Percentiles rank a stretch among this genome's conserved stretches.
phyloP scores from a whole-genome alignment of 2,113 vertebrate genomes.

The Baryphthengus martii region DNA sequence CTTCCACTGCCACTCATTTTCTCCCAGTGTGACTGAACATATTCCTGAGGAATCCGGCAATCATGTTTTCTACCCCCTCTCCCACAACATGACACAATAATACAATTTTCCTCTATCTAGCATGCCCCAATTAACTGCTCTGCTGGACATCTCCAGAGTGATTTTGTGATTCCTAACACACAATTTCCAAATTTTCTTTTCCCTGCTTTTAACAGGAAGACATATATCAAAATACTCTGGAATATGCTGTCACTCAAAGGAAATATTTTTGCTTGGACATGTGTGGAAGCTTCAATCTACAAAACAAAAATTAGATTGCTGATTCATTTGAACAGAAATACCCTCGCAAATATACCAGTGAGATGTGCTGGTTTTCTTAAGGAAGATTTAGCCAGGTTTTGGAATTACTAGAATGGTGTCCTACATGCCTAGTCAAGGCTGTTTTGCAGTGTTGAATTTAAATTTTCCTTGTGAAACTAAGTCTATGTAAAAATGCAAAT shows the following conservation, averaged over 20 bases:
- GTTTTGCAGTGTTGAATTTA: neutral
- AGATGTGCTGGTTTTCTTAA: neutral
- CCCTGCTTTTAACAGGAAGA: neutral
- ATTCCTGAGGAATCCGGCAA: neutral
- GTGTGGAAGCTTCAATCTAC: neutral
- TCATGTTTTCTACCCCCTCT: neutral
- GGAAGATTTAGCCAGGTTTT: neutral
- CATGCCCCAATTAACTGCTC: neutral
- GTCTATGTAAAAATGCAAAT: neutral
- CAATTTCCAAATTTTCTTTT: neutral
- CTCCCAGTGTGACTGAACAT: neutral
- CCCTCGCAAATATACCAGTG: neutral
- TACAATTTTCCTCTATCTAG: neutral
- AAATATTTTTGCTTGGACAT: neutral
- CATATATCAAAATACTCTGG: neutral
- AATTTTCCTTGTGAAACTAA: neutral
- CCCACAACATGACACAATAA: neutral
- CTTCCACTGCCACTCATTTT: neutral
- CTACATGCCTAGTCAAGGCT: neutral
- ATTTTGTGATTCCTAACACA: neutral
- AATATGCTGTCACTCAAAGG: neutral
- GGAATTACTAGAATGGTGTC: neutral
- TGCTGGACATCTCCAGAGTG: neutral
- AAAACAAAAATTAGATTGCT: neutral
- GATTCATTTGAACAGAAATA: neutral